Percentiles rank a stretch among this genome's conserved stretches.
These are phyloP conservation scores for Thecocarcelia acutangulata DNA, from an alignment of 2,888 invertebrate genomes.

Conservation along the genomic window DNA sequence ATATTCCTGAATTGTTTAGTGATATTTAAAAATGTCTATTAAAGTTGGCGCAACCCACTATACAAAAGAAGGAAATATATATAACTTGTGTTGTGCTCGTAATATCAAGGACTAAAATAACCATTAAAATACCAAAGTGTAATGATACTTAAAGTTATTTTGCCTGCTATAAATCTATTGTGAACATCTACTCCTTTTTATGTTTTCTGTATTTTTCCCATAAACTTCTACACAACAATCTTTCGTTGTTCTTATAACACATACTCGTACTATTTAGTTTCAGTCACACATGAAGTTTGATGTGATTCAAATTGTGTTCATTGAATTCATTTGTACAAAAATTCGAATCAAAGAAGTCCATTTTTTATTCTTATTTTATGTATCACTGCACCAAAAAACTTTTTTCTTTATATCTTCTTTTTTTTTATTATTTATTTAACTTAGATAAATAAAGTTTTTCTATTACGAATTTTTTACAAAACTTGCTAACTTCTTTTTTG, in stretches of 20 bases:
- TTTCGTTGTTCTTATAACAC: too few relatives aligned
- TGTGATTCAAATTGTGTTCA: neutral
- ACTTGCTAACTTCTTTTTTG: neutral
- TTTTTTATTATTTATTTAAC: neutral
- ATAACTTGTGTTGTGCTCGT: too few relatives aligned
- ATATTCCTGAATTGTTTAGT: neutral
- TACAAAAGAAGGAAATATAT: neutral
- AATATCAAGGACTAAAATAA: too few relatives aligned
- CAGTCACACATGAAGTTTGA: neutral
- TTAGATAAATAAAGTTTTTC: constrained; percentile 2
- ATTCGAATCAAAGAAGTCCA: too few relatives aligned
- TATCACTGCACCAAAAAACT: neutral
- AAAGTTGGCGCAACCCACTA: neutral
- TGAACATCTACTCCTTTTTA: too few relatives aligned
- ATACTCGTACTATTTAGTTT: neutral
- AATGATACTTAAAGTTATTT: too few relatives aligned
- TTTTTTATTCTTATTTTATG: too few relatives aligned
- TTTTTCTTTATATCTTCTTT: constrained; percentile 4
- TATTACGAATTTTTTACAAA: neutral
- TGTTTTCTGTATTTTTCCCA: too few relatives aligned
- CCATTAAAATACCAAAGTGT: too few relatives aligned
- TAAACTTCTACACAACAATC: too few relatives aligned
- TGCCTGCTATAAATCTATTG: too few relatives aligned
- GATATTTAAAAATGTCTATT: neutral
- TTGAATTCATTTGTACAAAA: neutral